These are phyloP conservation scores for Rhinatrema bivittatum DNA, from an alignment of 2,797 vertebrate species.

Conservation along the genomic window DNA sequence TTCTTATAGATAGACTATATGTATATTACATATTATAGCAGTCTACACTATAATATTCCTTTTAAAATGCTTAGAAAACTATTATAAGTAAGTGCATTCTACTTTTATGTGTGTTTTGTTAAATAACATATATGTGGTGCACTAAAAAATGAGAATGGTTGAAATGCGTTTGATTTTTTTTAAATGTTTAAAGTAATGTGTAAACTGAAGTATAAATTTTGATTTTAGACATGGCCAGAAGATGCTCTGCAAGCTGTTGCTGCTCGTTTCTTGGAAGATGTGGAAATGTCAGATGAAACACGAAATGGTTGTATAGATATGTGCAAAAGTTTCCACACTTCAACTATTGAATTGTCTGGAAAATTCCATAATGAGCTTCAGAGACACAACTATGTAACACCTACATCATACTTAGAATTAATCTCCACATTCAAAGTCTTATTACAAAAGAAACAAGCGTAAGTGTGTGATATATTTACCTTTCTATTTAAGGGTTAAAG, in stretches of 20 bases:
- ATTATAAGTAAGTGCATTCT: too few relatives aligned
- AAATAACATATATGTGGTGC: too few relatives aligned
- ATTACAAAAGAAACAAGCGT: slow-evolving; percentile 72
- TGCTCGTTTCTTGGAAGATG: slow-evolving; percentile 73
- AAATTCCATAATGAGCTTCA: slow-evolving; percentile 69
- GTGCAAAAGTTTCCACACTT: slow-evolving; percentile 86
- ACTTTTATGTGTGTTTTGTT: too few relatives aligned
- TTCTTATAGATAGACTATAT: too few relatives aligned
- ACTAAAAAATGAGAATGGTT: too few relatives aligned
- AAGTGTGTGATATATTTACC: slow-evolving; percentile 31
- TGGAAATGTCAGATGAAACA: slow-evolving; percentile 72
- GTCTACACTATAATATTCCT: too few relatives aligned
- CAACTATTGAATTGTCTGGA: slow-evolving; percentile 66
- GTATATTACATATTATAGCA: too few relatives aligned
- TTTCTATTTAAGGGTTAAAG: not conserved
- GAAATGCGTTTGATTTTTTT: too few relatives aligned
- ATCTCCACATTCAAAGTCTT: slow-evolving; percentile 84
- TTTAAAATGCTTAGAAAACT: too few relatives aligned
- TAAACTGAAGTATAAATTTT: not conserved
- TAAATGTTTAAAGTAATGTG: too few relatives aligned
- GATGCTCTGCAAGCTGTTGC: slow-evolving; percentile 86
- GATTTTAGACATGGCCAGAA: slow-evolving; percentile 74
- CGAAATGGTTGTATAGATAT: slow-evolving; percentile 74
- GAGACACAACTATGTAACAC: slow-evolving; percentile 84
- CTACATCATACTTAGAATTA: slow-evolving; percentile 85